These are phyloP conservation scores for Gymnorhina tibicen DNA, from an alignment of 2,113 vertebrate species.

Conservation along the genomic window DNA sequence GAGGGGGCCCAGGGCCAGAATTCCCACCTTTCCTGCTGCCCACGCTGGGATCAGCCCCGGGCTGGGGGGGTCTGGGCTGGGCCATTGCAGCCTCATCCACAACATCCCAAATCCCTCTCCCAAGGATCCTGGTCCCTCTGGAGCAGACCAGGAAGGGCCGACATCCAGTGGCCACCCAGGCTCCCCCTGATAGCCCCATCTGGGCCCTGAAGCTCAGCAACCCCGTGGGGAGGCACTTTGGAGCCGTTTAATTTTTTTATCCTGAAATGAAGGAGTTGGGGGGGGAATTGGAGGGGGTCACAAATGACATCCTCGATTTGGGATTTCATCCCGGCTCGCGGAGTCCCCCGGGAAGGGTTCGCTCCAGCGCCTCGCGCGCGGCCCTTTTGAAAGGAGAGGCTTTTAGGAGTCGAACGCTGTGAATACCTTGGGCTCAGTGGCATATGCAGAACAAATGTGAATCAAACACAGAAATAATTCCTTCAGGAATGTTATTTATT, in stretches of 20 bases:
- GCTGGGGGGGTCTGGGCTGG: accelerated
- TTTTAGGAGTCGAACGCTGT: background rate
- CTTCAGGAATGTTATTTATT: slow-evolving; percentile 69
- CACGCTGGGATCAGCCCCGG: background rate
- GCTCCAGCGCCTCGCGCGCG: background rate
- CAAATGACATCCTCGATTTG: background rate
- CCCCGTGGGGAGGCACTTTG: background rate
- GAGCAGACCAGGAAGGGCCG: too few species aligned
- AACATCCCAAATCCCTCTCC: background rate
- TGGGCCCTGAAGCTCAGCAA: background rate
- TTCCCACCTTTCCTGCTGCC: background rate
- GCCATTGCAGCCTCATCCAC: background rate
- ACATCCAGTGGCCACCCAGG: background rate
- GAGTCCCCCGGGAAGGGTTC: background rate
- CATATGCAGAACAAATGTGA: slow-evolving; percentile 79
- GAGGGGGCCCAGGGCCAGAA: background rate
- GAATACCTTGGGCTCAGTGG: slow-evolving; percentile 67
- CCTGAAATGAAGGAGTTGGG: background rate
- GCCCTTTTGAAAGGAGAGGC: slow-evolving; percentile 33
- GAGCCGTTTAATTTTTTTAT: background rate
- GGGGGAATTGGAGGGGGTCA: accelerated
- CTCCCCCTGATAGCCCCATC: accelerated
- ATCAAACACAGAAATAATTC: slow-evolving; percentile 65
- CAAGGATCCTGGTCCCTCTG: background rate
- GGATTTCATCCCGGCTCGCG: background rate